Conservation (phyloP, 2,113 vertebrate species). For the Poeciliopsis retropinna region DNA sequence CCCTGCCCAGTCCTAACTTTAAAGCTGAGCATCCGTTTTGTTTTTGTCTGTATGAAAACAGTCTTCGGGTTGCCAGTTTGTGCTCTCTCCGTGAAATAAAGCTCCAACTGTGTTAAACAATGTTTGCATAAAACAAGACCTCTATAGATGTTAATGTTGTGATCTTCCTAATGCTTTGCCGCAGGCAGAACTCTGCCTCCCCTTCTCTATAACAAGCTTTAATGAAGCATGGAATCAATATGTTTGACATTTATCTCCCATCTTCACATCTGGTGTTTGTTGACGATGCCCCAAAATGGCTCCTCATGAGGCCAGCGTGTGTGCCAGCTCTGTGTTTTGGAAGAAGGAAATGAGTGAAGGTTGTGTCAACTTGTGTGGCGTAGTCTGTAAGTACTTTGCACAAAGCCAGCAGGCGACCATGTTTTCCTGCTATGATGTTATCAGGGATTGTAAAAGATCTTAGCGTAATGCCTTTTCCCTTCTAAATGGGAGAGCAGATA, state of each 20-base stretch:
- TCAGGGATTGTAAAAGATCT: constrained; percentile 26
- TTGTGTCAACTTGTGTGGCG: constrained; percentile 22
- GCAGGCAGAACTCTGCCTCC: constrained; percentile 37
- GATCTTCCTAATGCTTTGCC: constrained; percentile 50
- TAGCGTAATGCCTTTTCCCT: constrained; percentile 31
- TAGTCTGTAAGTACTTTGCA: constrained; percentile 46
- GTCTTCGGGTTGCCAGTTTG: constrained; percentile 28
- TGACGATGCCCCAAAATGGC: constrained; percentile 66
- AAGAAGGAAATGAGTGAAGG: constrained; percentile 57
- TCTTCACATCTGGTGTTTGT: constrained; percentile 74
- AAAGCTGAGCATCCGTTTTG: not conserved
- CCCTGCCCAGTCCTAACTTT: not conserved
- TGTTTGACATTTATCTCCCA: constrained; percentile 68
- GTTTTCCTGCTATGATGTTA: constrained; percentile 39
- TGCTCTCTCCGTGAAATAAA: constrained; percentile 34
- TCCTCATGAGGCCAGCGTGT: constrained; percentile 56
- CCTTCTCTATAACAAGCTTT: constrained; percentile 47
- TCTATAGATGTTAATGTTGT: constrained; percentile 36
- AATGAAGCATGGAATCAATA: constrained; percentile 68
- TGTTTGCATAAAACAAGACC: constrained; percentile 51
- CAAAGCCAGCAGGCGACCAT: constrained; percentile 35
- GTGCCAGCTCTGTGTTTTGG: constrained; percentile 58
- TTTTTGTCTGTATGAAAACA: constrained; percentile 18
- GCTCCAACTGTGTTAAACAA: constrained; percentile 45
- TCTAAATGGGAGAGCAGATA: constrained; percentile 33